Conservation (phyloP, 2,797 vertebrate species). For the Crocodylus rhombifer region DNA sequence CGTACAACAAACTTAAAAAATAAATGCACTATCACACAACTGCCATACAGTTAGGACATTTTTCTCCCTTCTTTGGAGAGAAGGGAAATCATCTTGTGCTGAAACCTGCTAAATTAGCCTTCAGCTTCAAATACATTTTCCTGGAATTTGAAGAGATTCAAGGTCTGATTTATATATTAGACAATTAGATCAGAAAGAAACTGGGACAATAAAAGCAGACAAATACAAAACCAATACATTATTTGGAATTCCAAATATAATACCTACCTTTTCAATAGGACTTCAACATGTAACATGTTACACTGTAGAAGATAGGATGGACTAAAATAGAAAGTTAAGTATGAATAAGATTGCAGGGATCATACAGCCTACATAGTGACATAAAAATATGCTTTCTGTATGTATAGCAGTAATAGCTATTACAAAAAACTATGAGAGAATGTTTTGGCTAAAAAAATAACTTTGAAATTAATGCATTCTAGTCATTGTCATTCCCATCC, state of each 20-base stretch:
- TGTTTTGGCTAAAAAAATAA: background rate
- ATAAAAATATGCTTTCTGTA: background rate
- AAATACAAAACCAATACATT: background rate
- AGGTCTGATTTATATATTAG: background rate
- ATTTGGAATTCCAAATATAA: background rate
- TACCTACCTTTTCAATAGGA: constrained; percentile 90
- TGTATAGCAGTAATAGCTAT: background rate
- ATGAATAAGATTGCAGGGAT: background rate
- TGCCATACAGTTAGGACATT: background rate
- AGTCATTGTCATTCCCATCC: background rate
- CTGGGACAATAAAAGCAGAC: background rate
- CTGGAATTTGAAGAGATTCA: background rate
- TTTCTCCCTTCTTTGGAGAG: background rate
- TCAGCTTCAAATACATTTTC: background rate
- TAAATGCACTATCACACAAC: background rate
- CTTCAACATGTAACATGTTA: constrained; percentile 89
- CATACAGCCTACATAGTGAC: background rate
- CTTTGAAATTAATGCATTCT: background rate
- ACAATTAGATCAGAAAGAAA: background rate
- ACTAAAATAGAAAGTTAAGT: constrained; percentile 80
- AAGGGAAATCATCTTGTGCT: background rate
- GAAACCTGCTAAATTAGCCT: background rate
- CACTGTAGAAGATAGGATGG: constrained; percentile 91
- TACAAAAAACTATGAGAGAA: background rate
- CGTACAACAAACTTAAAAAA: background rate